A percentile compares a stretch with the other conserved stretches of the same genome.
Evolutionary conservation across 2,888 invertebrate genomes (phyloP).

Genomic region (Syritta pipiens): DNA sequence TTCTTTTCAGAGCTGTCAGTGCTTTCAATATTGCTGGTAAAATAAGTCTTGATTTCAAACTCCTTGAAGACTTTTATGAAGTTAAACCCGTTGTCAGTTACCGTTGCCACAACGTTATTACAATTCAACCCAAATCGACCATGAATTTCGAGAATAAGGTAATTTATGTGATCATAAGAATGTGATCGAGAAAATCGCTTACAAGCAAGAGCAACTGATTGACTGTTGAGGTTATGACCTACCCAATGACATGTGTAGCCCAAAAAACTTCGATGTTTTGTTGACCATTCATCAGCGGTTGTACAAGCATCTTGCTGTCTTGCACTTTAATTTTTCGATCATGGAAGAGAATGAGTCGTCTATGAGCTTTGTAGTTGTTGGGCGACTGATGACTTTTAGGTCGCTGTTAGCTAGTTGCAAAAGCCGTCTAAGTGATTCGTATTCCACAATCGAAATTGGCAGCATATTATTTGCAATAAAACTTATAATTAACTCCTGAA

Average conservation of each 20-base stretch:
- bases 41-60: conserved; percentile 4
- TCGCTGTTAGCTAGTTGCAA: too few relatives aligned
- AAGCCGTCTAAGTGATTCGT: too few relatives aligned
- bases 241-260: conserved; percentile 22
- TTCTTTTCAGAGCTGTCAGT: background rate
- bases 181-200: conserved; percentile 16
- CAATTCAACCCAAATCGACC: conserved; percentile 2
- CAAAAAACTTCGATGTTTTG: conserved; percentile 32
- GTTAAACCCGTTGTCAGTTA: conserved; percentile 1
- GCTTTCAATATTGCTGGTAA: background rate
- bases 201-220: conserved; percentile 21
- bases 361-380: too few relatives aligned
- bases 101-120: background rate
- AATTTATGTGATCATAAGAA: conserved; percentile 5
- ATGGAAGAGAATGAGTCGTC: too few relatives aligned
- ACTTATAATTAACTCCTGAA: too few relatives aligned
- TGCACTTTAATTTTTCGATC: background rate
- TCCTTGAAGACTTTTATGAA: conserved; percentile 34
- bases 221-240: background rate
- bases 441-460: too few relatives aligned
- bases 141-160: conserved; percentile 15
- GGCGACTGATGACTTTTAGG: too few relatives aligned
- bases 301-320: conserved; percentile 5
- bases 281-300: conserved; percentile 31
- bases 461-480: too few relatives aligned